These are phyloP conservation scores for Drosophila koepferae DNA, from an alignment of 2,888 invertebrate genomes.

Conservation along the genomic window DNA sequence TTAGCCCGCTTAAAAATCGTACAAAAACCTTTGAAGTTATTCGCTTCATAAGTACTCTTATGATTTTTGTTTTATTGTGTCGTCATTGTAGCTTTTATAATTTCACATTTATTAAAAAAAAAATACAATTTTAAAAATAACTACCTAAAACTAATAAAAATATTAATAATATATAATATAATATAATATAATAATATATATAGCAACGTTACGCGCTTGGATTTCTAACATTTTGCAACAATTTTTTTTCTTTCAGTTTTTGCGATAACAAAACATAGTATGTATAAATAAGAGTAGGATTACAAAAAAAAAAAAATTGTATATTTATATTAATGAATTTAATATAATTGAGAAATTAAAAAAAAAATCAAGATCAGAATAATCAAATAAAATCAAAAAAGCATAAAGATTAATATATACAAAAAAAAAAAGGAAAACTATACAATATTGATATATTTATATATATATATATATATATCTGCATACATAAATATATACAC, in stretches of 20 bases:
- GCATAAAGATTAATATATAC: constrained; percentile 59
- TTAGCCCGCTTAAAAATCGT: neutral
- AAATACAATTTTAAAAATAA: constrained; percentile 78
- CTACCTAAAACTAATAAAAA: constrained; percentile 77
- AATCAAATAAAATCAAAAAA: constrained; percentile 26
- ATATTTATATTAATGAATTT: constrained; percentile 10
- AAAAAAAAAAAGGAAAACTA: constrained; percentile 44
- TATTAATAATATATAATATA: constrained; percentile 63
- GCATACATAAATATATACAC: constrained; percentile 7
- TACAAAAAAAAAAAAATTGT: constrained; percentile 40
- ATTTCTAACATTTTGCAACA: constrained; percentile 70
- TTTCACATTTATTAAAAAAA: constrained; percentile 67
- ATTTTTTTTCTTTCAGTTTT: constrained; percentile 43
- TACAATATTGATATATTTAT: constrained; percentile 47
- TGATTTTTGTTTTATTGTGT: constrained; percentile 66
- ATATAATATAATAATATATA: constrained; percentile 65
- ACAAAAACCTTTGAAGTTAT: neutral
- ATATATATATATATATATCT: constrained; percentile 16
- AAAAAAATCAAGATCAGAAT: constrained; percentile 18
- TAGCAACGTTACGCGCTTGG: constrained; percentile 76
- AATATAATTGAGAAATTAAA: constrained; percentile 25
- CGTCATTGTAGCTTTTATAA: constrained; percentile 70
- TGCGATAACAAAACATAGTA: constrained; percentile 57
- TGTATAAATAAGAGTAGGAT: constrained; percentile 43
- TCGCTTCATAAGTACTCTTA: constrained; percentile 63